Evolutionary conservation across 2,797 vertebrate species (phyloP).

Genomic region (Fringilla coelebs): DNA sequence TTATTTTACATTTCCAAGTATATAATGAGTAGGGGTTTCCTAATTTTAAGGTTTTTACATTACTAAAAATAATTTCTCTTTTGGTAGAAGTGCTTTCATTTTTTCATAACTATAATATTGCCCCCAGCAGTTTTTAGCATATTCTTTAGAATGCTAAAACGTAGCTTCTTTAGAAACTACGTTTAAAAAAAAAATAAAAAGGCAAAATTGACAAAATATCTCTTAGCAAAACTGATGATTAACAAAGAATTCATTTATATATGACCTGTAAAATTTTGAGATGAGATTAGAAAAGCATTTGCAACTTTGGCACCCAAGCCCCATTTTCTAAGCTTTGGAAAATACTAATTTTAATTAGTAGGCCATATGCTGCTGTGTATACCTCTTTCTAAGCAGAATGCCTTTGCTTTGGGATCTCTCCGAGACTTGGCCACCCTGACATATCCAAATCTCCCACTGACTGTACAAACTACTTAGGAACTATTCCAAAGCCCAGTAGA

Average conservation of each 20-base stretch:
- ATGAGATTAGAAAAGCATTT: not conserved
- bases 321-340: constrained; percentile 5
- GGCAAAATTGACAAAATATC: not conserved
- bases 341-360: constrained; percentile 10
- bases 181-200: not conserved
- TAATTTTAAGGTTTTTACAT: not conserved
- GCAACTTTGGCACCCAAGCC: not conserved
- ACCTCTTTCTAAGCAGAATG: not conserved
- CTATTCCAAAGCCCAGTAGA: not conserved
- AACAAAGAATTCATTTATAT: not conserved
- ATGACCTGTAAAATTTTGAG: not conserved
- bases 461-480: constrained; percentile 3
- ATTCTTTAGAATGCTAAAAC: not conserved
- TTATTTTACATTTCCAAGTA: not conserved
- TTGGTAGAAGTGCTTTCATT: not conserved
- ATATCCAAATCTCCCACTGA: constrained; percentile 3
- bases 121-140: not conserved
- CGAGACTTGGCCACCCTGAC: not conserved
- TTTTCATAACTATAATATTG: not conserved
- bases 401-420: not conserved
- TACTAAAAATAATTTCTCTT: not conserved
- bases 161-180: not conserved
- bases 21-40: not conserved
- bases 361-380: not conserved
- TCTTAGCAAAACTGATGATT: not conserved